phyloP scores from a whole-genome alignment of 2,888 invertebrate genomes.

The Xylota segnis region DNA sequence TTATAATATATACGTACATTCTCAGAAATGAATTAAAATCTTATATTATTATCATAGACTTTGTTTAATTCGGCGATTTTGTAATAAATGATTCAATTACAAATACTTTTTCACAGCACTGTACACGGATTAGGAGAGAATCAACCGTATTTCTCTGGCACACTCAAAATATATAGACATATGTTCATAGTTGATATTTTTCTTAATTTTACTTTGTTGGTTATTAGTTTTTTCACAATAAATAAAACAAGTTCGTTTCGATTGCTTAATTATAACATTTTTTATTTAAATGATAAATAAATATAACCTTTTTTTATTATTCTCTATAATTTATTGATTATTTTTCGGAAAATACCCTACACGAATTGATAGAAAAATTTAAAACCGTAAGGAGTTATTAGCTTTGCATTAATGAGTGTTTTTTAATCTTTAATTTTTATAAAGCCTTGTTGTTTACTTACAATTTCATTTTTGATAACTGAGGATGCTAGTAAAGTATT shows the following conservation, averaged over 20 bases:
- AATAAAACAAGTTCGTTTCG: background rate
- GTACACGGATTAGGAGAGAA: no score
- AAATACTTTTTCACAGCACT: no score
- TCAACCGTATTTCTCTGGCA: no score
- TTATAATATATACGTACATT: no score
- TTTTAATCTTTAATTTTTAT: background rate
- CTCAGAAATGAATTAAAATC: no score
- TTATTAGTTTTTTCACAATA: no score
- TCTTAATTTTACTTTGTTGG: no score
- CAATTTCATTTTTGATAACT: background rate
- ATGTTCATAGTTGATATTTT: no score
- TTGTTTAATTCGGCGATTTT: no score
- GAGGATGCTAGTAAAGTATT: background rate
- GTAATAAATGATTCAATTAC: no score
- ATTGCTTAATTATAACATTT: constrained; percentile 25
- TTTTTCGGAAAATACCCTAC: background rate
- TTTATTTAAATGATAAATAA: constrained; percentile 33
- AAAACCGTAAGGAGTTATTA: background rate
- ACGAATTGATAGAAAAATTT: constrained; percentile 3
- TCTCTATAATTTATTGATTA: background rate
- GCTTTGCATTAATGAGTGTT: constrained; percentile 4
- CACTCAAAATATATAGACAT: no score
- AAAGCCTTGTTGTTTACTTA: background rate
- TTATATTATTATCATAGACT: no score
- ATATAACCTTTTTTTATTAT: constrained; percentile 11